These are phyloP conservation scores for Trichomalopsis sarcophagae DNA, from an alignment of 1,140 invertebrate species.

Conservation along the genomic window DNA sequence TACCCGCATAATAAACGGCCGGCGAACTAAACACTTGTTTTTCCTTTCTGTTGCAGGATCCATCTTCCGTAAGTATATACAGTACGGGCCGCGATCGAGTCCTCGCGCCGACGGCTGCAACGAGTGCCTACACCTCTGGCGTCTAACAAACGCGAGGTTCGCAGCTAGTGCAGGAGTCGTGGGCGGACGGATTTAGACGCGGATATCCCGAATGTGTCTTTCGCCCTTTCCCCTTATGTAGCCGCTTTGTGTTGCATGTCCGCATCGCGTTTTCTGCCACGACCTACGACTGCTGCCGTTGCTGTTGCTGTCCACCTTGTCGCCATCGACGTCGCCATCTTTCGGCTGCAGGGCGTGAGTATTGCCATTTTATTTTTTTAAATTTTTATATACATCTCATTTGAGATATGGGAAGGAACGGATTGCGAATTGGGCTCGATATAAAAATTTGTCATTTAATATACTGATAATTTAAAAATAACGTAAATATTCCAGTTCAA, in stretches of 20 bases:
- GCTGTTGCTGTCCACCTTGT: conserved; percentile 20
- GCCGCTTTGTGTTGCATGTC: conserved; percentile 42
- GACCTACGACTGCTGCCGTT: conserved; percentile 21
- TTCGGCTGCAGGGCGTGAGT: conserved; percentile 63
- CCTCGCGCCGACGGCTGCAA: not conserved
- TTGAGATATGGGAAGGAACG: too few species aligned
- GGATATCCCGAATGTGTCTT: conserved; percentile 57
- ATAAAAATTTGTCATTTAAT: too few species aligned
- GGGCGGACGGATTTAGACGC: conserved; percentile 60
- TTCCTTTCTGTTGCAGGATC: conserved; percentile 74
- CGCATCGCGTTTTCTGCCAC: conserved; percentile 1
- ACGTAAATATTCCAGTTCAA: too few species aligned
- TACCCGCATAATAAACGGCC: not conserved
- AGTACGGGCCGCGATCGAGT: not conserved
- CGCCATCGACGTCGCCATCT: conserved; percentile 21
- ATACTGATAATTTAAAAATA: too few species aligned
- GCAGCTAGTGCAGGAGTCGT: conserved; percentile 52
- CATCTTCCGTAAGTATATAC: conserved; percentile 73
- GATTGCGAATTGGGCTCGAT: too few species aligned
- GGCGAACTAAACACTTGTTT: conserved; percentile 38
- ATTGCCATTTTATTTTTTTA: conserved; percentile 43
- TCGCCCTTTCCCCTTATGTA: conserved; percentile 6
- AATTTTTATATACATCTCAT: too few species aligned
- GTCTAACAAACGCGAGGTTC: conserved; percentile 56
- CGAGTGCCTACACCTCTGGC: not conserved